Conservation (phyloP, 2,113 vertebrate species). For the Speoplatyrhinus poulsoni region DNA sequence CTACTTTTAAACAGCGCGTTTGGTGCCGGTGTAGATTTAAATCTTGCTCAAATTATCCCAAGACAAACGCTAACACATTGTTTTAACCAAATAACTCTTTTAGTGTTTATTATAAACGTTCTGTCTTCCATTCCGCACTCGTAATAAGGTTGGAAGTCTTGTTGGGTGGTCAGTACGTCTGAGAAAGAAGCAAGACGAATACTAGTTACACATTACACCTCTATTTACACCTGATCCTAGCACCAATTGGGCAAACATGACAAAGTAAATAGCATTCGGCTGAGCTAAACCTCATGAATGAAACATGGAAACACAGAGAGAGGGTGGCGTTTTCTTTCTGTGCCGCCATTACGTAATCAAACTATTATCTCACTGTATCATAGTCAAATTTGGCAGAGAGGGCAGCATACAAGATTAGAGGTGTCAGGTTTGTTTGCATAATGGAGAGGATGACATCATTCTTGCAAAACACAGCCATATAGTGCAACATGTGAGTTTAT, state of each 20-base stretch:
- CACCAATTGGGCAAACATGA: slow-evolving; percentile 23
- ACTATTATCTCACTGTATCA: slow-evolving; percentile 31
- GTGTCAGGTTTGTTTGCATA: slow-evolving; percentile 56
- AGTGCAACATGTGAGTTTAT: slow-evolving; percentile 16
- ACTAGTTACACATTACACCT: not conserved
- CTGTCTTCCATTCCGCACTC: too few relatives aligned
- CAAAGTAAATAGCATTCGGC: slow-evolving; percentile 20
- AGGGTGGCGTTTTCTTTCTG: slow-evolving; percentile 8
- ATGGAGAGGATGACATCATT: slow-evolving; percentile 54
- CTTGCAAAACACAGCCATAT: slow-evolving; percentile 44
- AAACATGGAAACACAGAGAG: slow-evolving; percentile 16
- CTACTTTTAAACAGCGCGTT: too few relatives aligned
- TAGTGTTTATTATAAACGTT: too few relatives aligned
- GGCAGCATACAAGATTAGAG: slow-evolving; percentile 33
- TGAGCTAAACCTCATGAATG: slow-evolving; percentile 4
- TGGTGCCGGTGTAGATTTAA: too few relatives aligned
- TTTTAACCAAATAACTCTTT: too few relatives aligned
- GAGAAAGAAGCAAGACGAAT: not conserved
- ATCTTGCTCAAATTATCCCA: too few relatives aligned
- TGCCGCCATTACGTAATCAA: slow-evolving; percentile 33
- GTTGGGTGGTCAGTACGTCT: too few relatives aligned
- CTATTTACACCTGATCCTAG: slow-evolving; percentile 24
- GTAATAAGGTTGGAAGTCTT: too few relatives aligned
- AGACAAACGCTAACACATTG: too few relatives aligned
- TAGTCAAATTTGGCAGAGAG: slow-evolving; percentile 41